These are phyloP conservation scores for Pipa parva DNA, from an alignment of 2,113 vertebrate species.

Conservation along the genomic window DNA sequence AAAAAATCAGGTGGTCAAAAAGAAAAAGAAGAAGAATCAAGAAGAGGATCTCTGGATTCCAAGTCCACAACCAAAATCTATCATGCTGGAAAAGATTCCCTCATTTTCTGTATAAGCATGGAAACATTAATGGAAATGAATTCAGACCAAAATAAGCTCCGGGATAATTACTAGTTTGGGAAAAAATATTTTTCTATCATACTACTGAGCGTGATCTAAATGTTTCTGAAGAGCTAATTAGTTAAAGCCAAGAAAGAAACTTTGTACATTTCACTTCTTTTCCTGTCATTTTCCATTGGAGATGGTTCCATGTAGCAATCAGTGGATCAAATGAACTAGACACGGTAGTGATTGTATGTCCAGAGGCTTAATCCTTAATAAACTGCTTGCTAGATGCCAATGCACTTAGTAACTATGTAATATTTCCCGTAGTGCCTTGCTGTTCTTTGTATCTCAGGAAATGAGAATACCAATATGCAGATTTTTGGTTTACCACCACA, in stretches of 20 bases:
- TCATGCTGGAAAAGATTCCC: constrained; percentile 73
- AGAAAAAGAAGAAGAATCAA: constrained; percentile 67
- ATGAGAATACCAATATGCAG: no score
- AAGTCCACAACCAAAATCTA: constrained; percentile 72
- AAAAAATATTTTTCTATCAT: not conserved
- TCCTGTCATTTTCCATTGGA: not conserved
- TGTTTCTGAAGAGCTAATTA: not conserved
- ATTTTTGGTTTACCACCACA: no score
- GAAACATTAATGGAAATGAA: not conserved
- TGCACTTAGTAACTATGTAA: no score
- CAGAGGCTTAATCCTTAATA: no score
- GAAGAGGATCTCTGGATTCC: constrained; percentile 94
- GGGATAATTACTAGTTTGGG: not conserved
- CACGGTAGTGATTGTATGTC: no score
- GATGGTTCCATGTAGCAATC: not conserved
- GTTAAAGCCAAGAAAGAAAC: not conserved
- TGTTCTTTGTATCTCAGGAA: no score
- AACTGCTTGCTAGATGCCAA: no score
- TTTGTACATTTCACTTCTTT: not conserved
- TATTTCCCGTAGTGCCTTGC: no score
- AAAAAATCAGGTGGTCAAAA: constrained; percentile 57
- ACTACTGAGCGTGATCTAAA: not conserved
- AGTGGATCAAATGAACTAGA: no score
- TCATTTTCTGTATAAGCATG: constrained; percentile 61
- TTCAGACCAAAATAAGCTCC: not conserved